Evolutionary conservation across 2,113 vertebrate genomes (phyloP).

Genomic region (Dascyllus trimaculatus): DNA sequence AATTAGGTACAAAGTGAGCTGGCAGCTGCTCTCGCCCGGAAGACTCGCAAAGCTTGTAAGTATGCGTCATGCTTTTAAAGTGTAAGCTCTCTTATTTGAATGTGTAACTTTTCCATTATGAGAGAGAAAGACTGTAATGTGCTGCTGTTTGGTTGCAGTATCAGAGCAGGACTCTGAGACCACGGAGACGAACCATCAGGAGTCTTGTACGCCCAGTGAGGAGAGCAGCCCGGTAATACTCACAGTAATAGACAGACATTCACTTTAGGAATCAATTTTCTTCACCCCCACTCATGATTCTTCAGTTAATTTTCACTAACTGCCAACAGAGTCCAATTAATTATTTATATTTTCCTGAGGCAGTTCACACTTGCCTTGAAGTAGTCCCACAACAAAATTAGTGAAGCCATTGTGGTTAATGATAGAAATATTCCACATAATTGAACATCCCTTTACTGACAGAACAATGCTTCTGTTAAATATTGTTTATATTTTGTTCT

Average conservation of each 20-base stretch:
- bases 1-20: slow-evolving; percentile 96
- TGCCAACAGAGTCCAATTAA: neutral
- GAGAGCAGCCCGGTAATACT: slow-evolving; percentile 80
- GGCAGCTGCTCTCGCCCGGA: slow-evolving; percentile 94
- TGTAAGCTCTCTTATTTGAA: neutral
- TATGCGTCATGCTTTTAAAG: slow-evolving; percentile 40
- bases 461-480: no score
- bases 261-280: neutral
- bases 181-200: slow-evolving; percentile 72
- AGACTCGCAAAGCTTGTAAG: slow-evolving; percentile 96
- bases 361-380: no score
- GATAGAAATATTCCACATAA: neutral
- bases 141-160: slow-evolving; percentile 68
- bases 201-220: slow-evolving; percentile 74
- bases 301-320: slow-evolving; percentile 1
- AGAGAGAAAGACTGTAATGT: slow-evolving; percentile 9
- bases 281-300: neutral
- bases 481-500: no score
- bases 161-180: slow-evolving; percentile 84
- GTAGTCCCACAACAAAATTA: no score
- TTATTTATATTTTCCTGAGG: neutral
- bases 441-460: no score
- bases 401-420: neutral
- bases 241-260: slow-evolving; percentile 4
- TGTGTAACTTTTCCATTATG: neutral